Conservation (phyloP, 2,113 vertebrate genomes). For the Saguinus imperator region DNA sequence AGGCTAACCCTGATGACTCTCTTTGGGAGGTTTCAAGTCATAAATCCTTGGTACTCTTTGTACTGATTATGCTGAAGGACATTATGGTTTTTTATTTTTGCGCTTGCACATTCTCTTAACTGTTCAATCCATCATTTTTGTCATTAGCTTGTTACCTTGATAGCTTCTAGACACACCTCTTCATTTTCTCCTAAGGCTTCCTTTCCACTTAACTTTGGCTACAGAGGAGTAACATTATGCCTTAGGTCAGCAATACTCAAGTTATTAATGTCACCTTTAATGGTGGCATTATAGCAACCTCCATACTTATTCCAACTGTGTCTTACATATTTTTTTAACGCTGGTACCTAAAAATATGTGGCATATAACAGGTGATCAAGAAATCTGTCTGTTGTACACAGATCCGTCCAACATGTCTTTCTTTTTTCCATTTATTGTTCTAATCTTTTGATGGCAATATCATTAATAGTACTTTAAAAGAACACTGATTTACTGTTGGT, state of each 20-base stretch:
- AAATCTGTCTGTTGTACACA: background rate
- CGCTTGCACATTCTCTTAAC: slow-evolving; percentile 19
- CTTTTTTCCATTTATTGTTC: background rate
- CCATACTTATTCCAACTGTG: background rate
- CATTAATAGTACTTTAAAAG: slow-evolving; percentile 25
- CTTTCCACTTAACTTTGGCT: background rate
- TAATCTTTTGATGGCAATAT: slow-evolving; percentile 40
- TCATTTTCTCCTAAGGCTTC: background rate
- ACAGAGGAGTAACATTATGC: background rate
- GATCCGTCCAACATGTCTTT: background rate
- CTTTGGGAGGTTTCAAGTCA: background rate
- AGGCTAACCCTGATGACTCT: background rate
- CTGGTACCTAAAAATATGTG: background rate
- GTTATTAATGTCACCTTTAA: background rate
- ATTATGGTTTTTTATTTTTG: slow-evolving; percentile 23
- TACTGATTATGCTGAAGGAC: background rate
- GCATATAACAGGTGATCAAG: background rate
- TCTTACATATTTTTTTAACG: background rate
- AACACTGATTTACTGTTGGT: slow-evolving; percentile 7
- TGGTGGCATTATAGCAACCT: no score
- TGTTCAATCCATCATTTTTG: background rate
- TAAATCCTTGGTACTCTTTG: slow-evolving; percentile 1
- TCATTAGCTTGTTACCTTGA: background rate
- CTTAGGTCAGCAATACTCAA: background rate
- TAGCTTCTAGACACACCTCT: background rate